A percentile compares a stretch with the other conserved stretches of the same genome.
These are phyloP conservation scores for Apis dorsata DNA, from an alignment of 1,140 invertebrate genomes.

Conservation along the genomic window DNA sequence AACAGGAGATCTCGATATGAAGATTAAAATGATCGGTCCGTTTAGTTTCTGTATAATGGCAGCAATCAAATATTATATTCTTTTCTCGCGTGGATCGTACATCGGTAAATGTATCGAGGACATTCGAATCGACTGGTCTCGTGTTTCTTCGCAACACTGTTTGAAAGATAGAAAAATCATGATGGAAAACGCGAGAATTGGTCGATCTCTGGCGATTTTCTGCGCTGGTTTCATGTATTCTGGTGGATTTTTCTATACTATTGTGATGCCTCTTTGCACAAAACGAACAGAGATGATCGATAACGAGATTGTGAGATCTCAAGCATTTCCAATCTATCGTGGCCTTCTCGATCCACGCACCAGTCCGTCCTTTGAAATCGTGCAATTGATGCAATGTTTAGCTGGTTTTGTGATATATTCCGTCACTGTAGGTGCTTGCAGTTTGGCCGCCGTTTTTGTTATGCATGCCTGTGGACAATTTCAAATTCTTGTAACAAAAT, in stretches of 20 bases:
- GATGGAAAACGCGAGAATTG: constrained; percentile 46
- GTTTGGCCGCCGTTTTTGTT: constrained; percentile 59
- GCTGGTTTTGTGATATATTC: constrained; percentile 56
- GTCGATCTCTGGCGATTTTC: constrained; percentile 50
- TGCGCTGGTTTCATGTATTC: constrained; percentile 69
- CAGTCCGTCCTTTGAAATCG: constrained; percentile 59
- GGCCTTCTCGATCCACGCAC: constrained; percentile 45
- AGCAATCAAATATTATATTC: constrained; percentile 49
- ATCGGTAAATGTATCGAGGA: constrained; percentile 51
- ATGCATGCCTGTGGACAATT: constrained; percentile 65
- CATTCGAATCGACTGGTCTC: constrained; percentile 48
- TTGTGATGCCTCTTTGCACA: constrained; percentile 67
- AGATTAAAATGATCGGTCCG: constrained; percentile 56
- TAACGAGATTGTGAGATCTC: constrained; percentile 57
- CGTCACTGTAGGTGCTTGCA: constrained; percentile 53
- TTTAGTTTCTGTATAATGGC: constrained; percentile 57
- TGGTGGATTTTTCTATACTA: constrained; percentile 71
- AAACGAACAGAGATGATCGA: constrained; percentile 54
- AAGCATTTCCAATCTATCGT: constrained; percentile 52
- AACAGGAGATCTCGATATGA: constrained; percentile 24
- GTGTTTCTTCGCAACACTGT: neutral
- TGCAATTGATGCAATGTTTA: constrained; percentile 51
- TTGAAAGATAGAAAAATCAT: constrained; percentile 43
- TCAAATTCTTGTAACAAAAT: constrained; percentile 46
- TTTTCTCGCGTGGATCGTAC: constrained; percentile 11